Base-by-base conservation (phyloP, 1,140 invertebrate genomes). In the Neodiprion lecontei region DNA sequence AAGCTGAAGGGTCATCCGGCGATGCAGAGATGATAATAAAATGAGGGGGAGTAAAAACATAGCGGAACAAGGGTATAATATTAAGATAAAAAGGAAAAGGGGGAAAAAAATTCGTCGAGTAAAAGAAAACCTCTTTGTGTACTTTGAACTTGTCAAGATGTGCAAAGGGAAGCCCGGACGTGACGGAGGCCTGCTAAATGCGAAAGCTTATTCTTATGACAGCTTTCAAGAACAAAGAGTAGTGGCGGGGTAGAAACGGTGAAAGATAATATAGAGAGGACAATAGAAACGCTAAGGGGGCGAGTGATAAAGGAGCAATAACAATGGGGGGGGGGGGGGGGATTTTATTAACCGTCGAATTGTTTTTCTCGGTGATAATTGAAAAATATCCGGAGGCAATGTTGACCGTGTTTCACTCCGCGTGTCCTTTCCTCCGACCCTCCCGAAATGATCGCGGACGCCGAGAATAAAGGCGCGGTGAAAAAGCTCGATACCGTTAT, bases 171-270 rank as follows among this genome's bases (percentile, higher is more conserved):
- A 21, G 23, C 67, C 11, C 5, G 40, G 67, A 12, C 40, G 17
- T 7, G 11, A 47, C 40, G 67, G 40, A 69, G n/a, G 17, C 67
- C 67, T 69, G 67, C 67, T 69, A 47, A 23, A 69, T 69, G 67
- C 11, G 67, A 69, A 47, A 69, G 67, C 67, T 69, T 69, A 69
- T 69, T 69, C 40, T 69, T 69, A 69, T 69, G 67, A 69, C 67
- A 69, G 67, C 67, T 69, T 47, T 12, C 0, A 23, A 47, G 40
- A 69, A 69, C 67, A 69, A 69, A 23, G 67, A 69, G 67, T 23
- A 61, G 53, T 17, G 53, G 11, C 53, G n/a, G n/a, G 53, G 53
- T 61, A 61, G 28, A 61, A 61, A 61, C 11, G 11, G 53, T 12
- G n/a, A 61, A 61, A 14, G 53, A 61, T 17, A 61, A 61, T 61